Base-by-base conservation (phyloP, 2,888 invertebrate species). In the Tinea trinotella region DNA sequence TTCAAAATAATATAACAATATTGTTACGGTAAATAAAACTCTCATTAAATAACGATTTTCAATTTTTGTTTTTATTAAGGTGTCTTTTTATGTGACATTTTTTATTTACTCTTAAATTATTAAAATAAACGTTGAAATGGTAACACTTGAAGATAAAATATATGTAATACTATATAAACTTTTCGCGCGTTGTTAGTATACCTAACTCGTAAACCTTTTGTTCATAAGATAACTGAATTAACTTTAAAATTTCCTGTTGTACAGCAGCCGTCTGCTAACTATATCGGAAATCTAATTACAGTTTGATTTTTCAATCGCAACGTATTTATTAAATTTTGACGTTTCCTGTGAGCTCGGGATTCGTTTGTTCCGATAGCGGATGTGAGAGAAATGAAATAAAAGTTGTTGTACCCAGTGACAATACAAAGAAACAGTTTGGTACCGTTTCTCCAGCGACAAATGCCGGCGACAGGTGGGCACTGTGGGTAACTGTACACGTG, bases 381-480 rank as follows among this genome's bases (percentile, higher is more conserved):
- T 62, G 58, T 58, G 65, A 63, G 67, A 65, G 66, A 71, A 69
- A 70, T 70, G 63, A 68, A 72, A 74, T 70, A 40, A 40, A 40
- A 15, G 40, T 40, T 40, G 7, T n/a, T 40, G 2, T n/a, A 15
- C 2, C n/a, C 40, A 13, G 58, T 66, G 59, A 64, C 60, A 62
- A 67, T 18, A 76, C 72, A 77, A 76, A 74, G 67, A 67, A 72
- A 74, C 71, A 70, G 73, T 74, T 76, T 67, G 67, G 67, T 72
- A 74, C 71, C 70, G 73, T 74, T 76, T 67, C 64, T 64, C 67
- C 66, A 57, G 66, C 60, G 73, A 72, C 67, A 64, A 73, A 67
- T 73, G 72, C 66, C 62, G 54, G 22, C 49, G 56, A 56, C 56
- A 56, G 56, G 50, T 56, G 56, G 48, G 35, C n/a, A 46, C 15